These are phyloP conservation scores for Drosophila punjabiensis DNA, from an alignment of 1,140 invertebrate species.

Conservation along the genomic window DNA sequence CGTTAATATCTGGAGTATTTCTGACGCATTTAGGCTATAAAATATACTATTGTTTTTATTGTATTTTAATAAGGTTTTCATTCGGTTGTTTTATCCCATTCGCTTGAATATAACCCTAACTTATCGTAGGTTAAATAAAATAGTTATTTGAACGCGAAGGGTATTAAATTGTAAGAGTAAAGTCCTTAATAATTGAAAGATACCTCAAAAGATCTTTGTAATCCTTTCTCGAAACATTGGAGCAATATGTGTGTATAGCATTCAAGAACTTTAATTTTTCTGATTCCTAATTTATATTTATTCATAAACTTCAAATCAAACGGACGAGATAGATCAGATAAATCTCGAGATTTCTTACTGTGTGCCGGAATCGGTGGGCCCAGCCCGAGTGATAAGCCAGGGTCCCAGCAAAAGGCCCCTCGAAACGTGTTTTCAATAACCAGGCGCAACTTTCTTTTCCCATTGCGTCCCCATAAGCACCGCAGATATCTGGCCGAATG, in stretches of 20 bases:
- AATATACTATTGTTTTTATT: neutral
- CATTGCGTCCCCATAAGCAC: constrained; percentile 33
- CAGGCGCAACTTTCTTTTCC: constrained; percentile 80
- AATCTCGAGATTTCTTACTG: constrained; percentile 15
- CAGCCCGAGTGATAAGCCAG: constrained; percentile 38
- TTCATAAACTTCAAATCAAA: neutral
- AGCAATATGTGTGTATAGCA: neutral
- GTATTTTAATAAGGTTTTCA: neutral
- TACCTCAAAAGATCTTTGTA: neutral
- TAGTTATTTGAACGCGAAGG: neutral
- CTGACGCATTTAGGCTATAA: neutral
- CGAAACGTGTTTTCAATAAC: constrained; percentile 77
- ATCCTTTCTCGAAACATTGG: neutral
- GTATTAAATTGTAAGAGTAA: neutral
- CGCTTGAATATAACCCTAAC: neutral
- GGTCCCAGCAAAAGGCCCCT: constrained; percentile 24
- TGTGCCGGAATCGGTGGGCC: constrained; percentile 16
- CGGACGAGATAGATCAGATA: too few relatives aligned
- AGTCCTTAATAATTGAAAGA: neutral
- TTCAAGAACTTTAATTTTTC: too few relatives aligned
- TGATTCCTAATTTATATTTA: neutral
- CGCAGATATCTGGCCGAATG: constrained; percentile 28
- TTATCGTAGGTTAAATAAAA: neutral
- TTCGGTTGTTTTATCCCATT: neutral
- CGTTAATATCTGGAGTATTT: neutral